Base-by-base conservation (phyloP, 2,797 vertebrate genomes). In the Oreonectes daqikongensis region DNA sequence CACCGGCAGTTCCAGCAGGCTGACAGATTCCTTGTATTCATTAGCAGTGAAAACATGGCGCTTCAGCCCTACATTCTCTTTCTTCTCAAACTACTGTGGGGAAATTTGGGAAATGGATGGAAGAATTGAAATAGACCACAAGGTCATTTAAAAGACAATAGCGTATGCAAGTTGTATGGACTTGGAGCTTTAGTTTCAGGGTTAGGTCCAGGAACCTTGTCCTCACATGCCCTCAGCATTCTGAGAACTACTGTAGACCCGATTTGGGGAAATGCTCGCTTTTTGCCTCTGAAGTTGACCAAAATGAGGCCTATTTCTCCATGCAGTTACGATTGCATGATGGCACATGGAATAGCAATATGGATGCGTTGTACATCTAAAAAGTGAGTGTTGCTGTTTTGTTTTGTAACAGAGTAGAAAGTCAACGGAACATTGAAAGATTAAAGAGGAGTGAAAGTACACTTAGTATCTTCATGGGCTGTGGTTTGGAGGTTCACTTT, bases 121-220 rank as follows among this genome's bases (percentile, higher is more conserved):
- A 86, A 88, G 86, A 88, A 87, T 86, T 88, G 86, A 88, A 91
- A 87, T 83, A 87, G 83, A 92, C 89, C 91, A 86, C 92, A 92
- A 91, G 91, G 90, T 91, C 86, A 90, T 89, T 91, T 85, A 89
- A 87, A 92, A 93, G 92, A 93, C 93, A 92, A 92, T 87, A 90
- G 90, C 86, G 85, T 89, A 89, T 83, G 87, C 90, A 90, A 87
- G 88, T 88, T 89, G 88, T 86, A 83, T 87, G 89, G 88, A 85
- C 86, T 87, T 86, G 86, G 78, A 85, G 90, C 90, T 92, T 91
- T 83, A 82, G 78, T 93, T 92, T 91, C 92, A 90, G 82, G 78
- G 86, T 81, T 80, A 70, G 38, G 75, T 87, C 92, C 90, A 92
- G 82, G 85, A 85, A 86, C 86, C 44, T 79, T 91, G 93, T 93